Evolutionary conservation across 2,797 vertebrate genomes (phyloP).

Genomic region (Chiloscyllium punctatum): DNA sequence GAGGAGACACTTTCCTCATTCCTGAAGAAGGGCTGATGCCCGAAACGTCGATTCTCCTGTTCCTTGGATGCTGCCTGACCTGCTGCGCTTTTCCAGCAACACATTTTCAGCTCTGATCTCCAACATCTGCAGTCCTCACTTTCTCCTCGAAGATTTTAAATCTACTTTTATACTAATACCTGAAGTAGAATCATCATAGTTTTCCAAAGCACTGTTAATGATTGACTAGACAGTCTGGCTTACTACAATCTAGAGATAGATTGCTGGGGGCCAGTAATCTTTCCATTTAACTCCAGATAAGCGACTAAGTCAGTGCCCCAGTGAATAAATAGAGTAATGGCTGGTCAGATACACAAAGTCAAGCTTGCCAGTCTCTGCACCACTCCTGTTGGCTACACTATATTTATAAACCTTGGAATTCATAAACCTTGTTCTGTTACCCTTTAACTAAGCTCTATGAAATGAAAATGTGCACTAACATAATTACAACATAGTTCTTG

Average conservation of each 20-base stretch:
- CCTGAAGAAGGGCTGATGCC: no score
- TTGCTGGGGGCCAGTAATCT: neutral
- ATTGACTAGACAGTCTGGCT: neutral
- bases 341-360: neutral
- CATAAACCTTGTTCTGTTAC: neutral
- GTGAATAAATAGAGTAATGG: neutral
- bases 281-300: neutral
- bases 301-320: neutral
- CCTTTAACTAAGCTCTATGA: neutral
- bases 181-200: neutral
- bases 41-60: no score
- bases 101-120: no score
- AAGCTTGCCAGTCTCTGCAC: neutral
- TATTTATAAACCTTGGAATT: neutral
- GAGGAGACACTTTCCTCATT: no score
- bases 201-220: neutral
- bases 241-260: neutral
- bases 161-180: neutral
- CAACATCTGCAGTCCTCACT: no score
- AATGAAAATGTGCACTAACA: neutral
- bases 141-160: no score
- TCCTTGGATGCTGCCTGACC: no score
- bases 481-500: neutral
- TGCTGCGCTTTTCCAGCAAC: no score
- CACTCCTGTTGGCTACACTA: neutral